phyloP scores from a whole-genome alignment of 2,113 vertebrate genomes.

The Tragelaphus scriptus region DNA sequence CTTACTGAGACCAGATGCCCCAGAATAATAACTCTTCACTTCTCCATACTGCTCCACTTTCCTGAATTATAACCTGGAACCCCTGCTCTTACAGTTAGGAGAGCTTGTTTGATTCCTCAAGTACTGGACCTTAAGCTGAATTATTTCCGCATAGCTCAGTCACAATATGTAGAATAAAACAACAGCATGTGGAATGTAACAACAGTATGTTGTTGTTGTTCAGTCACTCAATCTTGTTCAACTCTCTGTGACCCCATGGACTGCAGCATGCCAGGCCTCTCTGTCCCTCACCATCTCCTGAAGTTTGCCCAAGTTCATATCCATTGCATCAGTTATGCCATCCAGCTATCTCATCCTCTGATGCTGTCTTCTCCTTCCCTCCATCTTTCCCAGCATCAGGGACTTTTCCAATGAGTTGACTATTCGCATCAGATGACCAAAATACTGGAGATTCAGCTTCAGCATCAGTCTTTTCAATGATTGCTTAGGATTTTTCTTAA shows the following conservation, averaged over 20 bases:
- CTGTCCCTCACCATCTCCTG: not conserved
- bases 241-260: not conserved
- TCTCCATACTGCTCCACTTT: not conserved
- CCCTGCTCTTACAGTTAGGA: not conserved
- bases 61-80: not conserved
- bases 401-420: not conserved
- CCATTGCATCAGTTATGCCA: not conserved
- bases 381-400: not conserved
- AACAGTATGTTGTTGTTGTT: not conserved
- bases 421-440: not conserved
- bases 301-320: not conserved
- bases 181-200: not conserved
- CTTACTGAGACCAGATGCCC: not conserved
- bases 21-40: not conserved
- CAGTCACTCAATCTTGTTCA: not conserved
- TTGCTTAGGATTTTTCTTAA: not conserved
- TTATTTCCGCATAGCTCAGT: not conserved
- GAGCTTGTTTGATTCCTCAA: not conserved
- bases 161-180: not conserved
- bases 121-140: not conserved
- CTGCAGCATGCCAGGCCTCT: not conserved
- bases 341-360: not conserved
- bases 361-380: not conserved
- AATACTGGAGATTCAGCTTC: not conserved
- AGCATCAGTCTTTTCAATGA: not conserved